A percentile compares a stretch with the other conserved stretches of the same genome.
phyloP scores from a whole-genome alignment of 2,113 vertebrate species.

The Genyomyrus donnyi region DNA sequence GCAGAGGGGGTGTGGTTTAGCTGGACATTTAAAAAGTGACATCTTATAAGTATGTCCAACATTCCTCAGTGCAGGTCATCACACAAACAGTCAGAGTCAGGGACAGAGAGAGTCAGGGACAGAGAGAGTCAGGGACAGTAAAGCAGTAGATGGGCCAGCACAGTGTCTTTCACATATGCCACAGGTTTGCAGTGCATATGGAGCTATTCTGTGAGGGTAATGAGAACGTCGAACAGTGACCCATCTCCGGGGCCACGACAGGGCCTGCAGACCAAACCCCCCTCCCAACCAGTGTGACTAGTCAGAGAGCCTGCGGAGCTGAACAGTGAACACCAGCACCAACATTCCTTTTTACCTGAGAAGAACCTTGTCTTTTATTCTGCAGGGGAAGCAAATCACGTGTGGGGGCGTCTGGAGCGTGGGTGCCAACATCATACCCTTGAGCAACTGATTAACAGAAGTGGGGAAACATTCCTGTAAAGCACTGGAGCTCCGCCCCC shows the following conservation, averaged over 20 bases:
- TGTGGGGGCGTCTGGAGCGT: not conserved
- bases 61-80: not conserved
- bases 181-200: constrained; percentile 40
- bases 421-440: not conserved
- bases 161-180: constrained; percentile 44
- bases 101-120: not conserved
- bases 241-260: constrained; percentile 5
- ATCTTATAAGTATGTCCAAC: not conserved
- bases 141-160: constrained; percentile 50
- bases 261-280: not conserved
- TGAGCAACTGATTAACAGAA: not conserved
- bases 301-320: not conserved
- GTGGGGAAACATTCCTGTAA: not conserved
- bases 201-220: constrained; percentile 41
- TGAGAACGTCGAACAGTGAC: constrained; percentile 41
- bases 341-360: not conserved
- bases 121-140: not conserved
- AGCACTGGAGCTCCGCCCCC: not conserved
- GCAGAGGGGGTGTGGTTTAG: not conserved
- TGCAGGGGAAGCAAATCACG: not conserved
- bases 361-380: not conserved
- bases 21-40: not conserved
- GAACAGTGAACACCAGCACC: not conserved
- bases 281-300: not conserved
- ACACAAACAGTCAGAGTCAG: not conserved